Percentiles rank a stretch among this genome's conserved stretches.
These are phyloP conservation scores for Spinus pinus DNA, from an alignment of 2,797 vertebrate species.

Conservation along the genomic window DNA sequence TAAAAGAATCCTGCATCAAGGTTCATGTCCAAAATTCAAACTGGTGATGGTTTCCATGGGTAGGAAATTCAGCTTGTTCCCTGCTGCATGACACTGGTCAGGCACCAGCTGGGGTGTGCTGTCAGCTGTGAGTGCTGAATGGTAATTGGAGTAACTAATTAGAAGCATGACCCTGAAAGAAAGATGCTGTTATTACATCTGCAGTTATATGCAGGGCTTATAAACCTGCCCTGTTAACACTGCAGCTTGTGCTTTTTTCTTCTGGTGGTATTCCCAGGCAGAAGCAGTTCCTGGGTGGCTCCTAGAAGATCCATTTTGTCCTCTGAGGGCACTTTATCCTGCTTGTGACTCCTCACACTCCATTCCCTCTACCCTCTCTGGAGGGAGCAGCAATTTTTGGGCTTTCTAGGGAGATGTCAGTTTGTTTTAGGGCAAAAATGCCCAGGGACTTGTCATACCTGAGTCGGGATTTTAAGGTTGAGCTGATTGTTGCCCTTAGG, in stretches of 20 bases:
- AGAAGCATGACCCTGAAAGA: neutral
- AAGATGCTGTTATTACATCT: neutral
- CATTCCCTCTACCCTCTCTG: neutral
- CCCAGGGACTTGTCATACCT: neutral
- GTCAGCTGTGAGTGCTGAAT: neutral
- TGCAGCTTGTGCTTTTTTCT: neutral
- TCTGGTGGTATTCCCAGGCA: neutral
- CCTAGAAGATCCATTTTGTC: neutral
- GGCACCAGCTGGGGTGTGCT: neutral
- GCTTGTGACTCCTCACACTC: neutral
- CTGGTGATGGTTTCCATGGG: neutral
- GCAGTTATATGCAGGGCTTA: neutral
- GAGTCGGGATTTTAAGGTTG: neutral
- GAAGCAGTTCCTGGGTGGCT: neutral
- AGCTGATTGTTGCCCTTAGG: neutral
- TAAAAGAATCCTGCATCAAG: neutral
- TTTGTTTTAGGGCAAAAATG: neutral
- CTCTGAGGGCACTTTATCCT: neutral
- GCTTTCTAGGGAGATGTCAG: neutral
- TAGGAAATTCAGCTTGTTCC: neutral
- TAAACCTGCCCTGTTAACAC: neutral
- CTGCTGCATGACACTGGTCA: neutral
- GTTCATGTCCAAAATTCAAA: neutral
- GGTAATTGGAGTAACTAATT: neutral
- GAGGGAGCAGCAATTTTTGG: neutral